Evolutionary conservation across 2,113 vertebrate species (phyloP).

Genomic region (Lanius ludovicianus): DNA sequence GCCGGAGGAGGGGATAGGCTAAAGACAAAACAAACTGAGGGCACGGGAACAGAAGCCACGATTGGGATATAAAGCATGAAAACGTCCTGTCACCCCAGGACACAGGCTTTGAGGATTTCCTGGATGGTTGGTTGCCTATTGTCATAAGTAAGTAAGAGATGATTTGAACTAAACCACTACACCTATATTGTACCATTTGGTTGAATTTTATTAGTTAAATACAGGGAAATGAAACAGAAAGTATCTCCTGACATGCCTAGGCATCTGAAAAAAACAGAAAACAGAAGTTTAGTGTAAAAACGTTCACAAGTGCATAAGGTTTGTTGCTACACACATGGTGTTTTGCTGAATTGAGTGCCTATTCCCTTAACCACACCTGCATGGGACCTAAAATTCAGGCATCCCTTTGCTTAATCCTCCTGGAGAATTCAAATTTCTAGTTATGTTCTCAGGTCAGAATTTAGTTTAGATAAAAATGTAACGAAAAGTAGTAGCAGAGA

Average conservation of each 20-base stretch:
- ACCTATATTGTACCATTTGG: not conserved
- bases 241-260: not conserved
- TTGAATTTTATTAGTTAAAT: not conserved
- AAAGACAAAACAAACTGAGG: too few relatives aligned
- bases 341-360: not conserved
- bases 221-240: not conserved
- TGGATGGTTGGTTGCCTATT: not conserved
- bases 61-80: too few relatives aligned
- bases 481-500: not conserved
- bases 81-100: too few relatives aligned
- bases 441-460: not conserved
- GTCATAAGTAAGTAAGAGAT: too few relatives aligned
- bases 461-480: not conserved
- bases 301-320: not conserved
- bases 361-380: not conserved
- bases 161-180: too few relatives aligned
- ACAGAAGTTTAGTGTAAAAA: not conserved
- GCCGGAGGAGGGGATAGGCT: too few relatives aligned
- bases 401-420: not conserved
- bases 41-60: too few relatives aligned
- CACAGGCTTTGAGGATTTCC: not conserved
- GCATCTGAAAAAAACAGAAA: not conserved
- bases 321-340: not conserved
- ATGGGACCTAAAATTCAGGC: not conserved
- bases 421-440: not conserved